Percentiles rank a stretch among this genome's conserved stretches.
Evolutionary conservation across 2,888 invertebrate species (phyloP).

Genomic region (Silvanus unidentatus): DNA sequence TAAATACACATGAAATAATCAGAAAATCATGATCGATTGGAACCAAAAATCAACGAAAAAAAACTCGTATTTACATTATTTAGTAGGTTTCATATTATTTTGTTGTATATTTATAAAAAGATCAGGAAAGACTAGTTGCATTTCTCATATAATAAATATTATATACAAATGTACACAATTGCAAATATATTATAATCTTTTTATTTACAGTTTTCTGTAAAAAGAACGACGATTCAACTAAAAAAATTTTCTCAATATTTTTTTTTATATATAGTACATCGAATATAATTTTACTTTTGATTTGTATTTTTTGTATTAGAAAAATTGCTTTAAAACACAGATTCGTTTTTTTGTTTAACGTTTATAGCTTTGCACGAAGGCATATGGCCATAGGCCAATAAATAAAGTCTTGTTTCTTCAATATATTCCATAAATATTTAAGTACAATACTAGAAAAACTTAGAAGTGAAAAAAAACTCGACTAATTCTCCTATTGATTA

Average conservation of each 20-base stretch:
- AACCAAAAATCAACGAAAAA: constrained; percentile 26
- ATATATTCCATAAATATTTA: constrained; percentile 2
- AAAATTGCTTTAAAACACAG: constrained; percentile 25
- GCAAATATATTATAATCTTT: constrained; percentile 7
- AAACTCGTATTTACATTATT: constrained; percentile 24
- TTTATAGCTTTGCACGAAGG: not conserved
- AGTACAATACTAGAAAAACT: constrained; percentile 3
- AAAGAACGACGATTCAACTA: constrained; percentile 32
- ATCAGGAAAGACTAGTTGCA: constrained; percentile 34
- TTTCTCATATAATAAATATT: constrained; percentile 11
- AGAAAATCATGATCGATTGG: constrained; percentile 32
- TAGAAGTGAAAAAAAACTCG: not conserved
- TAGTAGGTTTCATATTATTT: constrained; percentile 5
- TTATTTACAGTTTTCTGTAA: constrained; percentile 26
- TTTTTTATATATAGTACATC: constrained; percentile 15
- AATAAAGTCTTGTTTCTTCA: constrained; percentile 2
- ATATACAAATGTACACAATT: constrained; percentile 19
- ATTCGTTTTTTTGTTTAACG: constrained; percentile 6
- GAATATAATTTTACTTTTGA: not conserved
- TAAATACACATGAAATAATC: constrained; percentile 32
- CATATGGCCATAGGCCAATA: not conserved
- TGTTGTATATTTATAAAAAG: constrained; percentile 18
- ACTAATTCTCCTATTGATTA: constrained; percentile 25
- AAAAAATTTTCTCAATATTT: too few relatives aligned
- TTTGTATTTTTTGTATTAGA: constrained; percentile 10